Percentiles rank a stretch among this genome's conserved stretches.
phyloP scores from a whole-genome alignment of 2,113 vertebrate genomes.

The Pristiophorus japonicus region DNA sequence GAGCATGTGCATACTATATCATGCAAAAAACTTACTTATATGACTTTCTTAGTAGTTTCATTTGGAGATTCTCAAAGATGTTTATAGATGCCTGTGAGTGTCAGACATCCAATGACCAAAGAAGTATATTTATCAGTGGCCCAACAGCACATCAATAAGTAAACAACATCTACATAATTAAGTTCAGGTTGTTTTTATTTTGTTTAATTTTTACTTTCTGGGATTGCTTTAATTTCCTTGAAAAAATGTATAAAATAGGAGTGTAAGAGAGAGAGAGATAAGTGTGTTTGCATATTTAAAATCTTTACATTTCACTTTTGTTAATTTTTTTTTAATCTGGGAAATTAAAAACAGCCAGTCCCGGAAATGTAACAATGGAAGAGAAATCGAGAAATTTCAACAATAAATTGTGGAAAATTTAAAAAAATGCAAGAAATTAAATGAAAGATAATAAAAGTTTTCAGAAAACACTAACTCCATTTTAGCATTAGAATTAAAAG shows the following conservation, averaged over 20 bases:
- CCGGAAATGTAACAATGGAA: not conserved
- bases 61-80: not conserved
- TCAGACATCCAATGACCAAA: not conserved
- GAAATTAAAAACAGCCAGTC: not conserved
- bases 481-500: not conserved
- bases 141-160: too few species aligned
- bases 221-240: not conserved
- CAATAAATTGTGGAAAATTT: not conserved
- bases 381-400: not conserved
- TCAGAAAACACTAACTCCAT: not conserved
- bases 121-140: not conserved
- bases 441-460: not conserved
- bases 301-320: not conserved
- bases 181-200: not conserved
- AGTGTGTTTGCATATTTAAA: not conserved
- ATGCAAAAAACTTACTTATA: not conserved
- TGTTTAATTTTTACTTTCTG: not conserved
- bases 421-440: not conserved
- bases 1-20: not conserved
- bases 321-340: not conserved
- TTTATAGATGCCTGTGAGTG: not conserved
- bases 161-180: not conserved
- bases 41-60: not conserved
- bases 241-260: not conserved
- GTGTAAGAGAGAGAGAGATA: too few species aligned